Base-by-base conservation (phyloP, 2,888 invertebrate species). In the Campoplex nolae region DNA sequence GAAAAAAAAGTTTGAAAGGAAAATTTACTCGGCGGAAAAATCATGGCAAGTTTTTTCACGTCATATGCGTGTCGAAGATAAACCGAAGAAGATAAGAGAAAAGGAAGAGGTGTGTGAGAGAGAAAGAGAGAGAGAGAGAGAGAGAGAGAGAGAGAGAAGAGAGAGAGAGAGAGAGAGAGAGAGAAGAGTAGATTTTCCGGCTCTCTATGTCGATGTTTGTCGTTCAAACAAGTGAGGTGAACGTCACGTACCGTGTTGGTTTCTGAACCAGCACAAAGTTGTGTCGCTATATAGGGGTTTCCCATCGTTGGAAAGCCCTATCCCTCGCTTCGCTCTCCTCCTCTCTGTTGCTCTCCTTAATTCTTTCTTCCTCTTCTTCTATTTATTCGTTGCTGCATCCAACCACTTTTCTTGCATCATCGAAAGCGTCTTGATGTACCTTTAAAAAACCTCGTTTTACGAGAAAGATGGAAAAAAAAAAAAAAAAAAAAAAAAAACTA, bases 181-280 rank as follows among this genome's bases (percentile, higher is more conserved):
- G 75, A 62, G 67, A 62, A 76, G 58, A 71, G 79, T 71, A 73
- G 51, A 76, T 75, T 54, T 48, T 75, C 79, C 32, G 65, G 65
- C 68, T 79, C 68, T 68, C 35, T 82, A 48, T 65, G 79, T 79
- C 73, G 82, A 65, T 79, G 78, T 76, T 85, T 81, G 76, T 68
- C 45, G 77, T 78, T 78, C 67, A 84, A 81, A 84, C 68, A 35
- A 54, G 77, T 84, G 48, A 35, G 67, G 71, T 38, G 68, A 77
- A 67, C 73, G 45, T 65, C 80, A 84, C 75, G 82, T 73, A 68
- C 80, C 54, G 70, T 68, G 75, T 86, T 71, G 51, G 65, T 68
- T 73, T 75, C 82, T 78, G 80, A 84, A 79, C 79, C 86, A 83
- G 80, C 73, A 79, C 71, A 42, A 84, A 83, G 62, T 35, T 73